Percentiles rank a stretch among this genome's conserved stretches.
These are phyloP conservation scores for Drosophila algonquin DNA, from an alignment of 2,888 invertebrate genomes.

Conservation along the genomic window DNA sequence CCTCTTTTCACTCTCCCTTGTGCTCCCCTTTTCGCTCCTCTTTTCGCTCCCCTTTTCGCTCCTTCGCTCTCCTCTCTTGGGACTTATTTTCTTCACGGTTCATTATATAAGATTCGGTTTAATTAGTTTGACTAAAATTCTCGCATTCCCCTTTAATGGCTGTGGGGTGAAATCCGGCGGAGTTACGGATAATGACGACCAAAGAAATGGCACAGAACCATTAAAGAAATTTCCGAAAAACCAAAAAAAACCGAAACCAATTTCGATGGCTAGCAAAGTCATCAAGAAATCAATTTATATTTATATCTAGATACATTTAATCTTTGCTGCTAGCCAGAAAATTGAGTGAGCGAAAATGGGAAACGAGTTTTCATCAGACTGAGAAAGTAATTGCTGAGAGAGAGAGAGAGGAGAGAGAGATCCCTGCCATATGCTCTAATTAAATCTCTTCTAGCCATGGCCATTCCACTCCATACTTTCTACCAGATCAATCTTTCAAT, in stretches of 20 bases:
- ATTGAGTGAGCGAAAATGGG: conserved; percentile 28
- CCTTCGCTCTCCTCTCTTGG: conserved; percentile 3
- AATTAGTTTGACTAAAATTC: conserved; percentile 61
- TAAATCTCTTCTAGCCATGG: conserved; percentile 29
- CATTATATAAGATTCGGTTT: conserved; percentile 68
- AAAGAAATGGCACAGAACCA: conserved; percentile 58
- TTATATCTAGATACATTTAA: conserved; percentile 20
- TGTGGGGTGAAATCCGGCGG: conserved; percentile 50
- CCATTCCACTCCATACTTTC: no score
- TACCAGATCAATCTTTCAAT: conserved; percentile 34
- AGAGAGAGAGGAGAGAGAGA: conserved; percentile 14
- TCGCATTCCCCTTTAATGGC: conserved; percentile 62
- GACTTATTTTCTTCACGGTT: conserved; percentile 47
- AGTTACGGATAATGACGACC: conserved; percentile 47
- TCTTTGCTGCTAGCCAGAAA: conserved; percentile 26
- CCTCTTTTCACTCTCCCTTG: background rate
- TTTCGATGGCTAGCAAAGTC: conserved; percentile 38
- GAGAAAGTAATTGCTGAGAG: conserved; percentile 41
- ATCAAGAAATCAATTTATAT: conserved; percentile 41
- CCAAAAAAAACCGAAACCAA: conserved; percentile 45
- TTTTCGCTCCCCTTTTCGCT: background rate
- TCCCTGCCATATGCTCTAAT: conserved; percentile 31
- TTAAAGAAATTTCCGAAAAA: conserved; percentile 50
- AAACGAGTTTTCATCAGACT: conserved; percentile 41
- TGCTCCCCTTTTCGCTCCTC: conserved; percentile 1